Percentiles rank a stretch among this genome's conserved stretches.
These are phyloP conservation scores for Saguinus midas DNA, from an alignment of 2,113 vertebrate species.

Conservation along the genomic window DNA sequence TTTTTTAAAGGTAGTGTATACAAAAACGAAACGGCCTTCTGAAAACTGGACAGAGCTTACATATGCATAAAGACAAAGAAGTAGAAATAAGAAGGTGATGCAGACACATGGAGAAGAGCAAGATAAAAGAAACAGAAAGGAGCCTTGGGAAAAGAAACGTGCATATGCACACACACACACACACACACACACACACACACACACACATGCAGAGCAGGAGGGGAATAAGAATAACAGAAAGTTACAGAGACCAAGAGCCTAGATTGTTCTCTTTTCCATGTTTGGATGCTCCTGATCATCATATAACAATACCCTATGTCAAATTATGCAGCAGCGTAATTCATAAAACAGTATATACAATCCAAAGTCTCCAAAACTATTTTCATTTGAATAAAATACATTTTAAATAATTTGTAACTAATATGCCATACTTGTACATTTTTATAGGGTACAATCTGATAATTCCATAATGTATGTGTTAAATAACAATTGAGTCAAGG, in stretches of 20 bases:
- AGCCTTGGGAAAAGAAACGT: neutral
- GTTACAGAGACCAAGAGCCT: neutral
- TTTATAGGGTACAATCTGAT: neutral
- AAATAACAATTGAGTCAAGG: neutral
- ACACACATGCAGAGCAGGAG: neutral
- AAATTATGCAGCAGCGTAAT: neutral
- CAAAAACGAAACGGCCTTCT: neutral
- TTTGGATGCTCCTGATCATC: neutral
- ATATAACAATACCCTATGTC: neutral
- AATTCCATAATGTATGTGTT: neutral
- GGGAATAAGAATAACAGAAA: neutral
- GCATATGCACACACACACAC: neutral
- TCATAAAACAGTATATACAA: neutral
- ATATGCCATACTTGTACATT: neutral
- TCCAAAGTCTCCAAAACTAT: neutral
- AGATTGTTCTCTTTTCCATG: neutral
- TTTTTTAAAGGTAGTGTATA: neutral
- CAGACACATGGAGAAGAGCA: neutral
- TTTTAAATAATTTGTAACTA: neutral
- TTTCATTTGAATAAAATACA: neutral
- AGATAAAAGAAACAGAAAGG: neutral
- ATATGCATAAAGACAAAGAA: neutral
- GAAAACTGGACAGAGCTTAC: neutral
- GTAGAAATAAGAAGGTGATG: neutral
- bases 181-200: neutral